Base-by-base conservation (phyloP, 2,888 invertebrate genomes). In the Eilema caniola region DNA sequence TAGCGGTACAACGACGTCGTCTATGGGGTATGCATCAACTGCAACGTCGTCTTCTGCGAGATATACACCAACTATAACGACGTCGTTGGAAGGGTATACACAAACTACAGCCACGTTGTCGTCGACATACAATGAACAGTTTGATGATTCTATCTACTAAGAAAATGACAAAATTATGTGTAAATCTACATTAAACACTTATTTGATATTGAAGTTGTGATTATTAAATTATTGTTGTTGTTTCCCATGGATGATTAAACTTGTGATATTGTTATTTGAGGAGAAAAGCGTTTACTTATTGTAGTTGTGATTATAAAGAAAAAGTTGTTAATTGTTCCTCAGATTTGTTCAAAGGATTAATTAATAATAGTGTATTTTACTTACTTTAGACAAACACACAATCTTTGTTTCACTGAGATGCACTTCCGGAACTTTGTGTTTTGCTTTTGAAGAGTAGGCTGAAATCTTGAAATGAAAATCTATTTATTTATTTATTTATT, bases 161-260 rank as follows among this genome's bases (percentile, higher is more conserved):
- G 70, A 70, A 71, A 71, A 71, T 67, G 62, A 63, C 71, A 71
- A 71, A 71, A 71, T 71, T 67, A 71, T 71, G 71, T 67, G 71
- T 60, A 71, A 71, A 71, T 70, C 31, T 33, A 33, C 31, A 33
- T 7, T 1, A 33, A 33, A 33, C 31, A 33, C 31, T 33, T 33
- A 33, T 33, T 33, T 33, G 31, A 33, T 33, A 33, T 33, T 33
- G 8, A 33, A 33, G 31, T 33, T 33, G 31, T 33, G 31, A 33
- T 33, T 3, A 33, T 33, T 33, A 33, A 33, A 33, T 33, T 33
- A 33, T 33, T 33, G 69, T 69, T 69, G 69, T 69, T 69, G 62
- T 69, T 69, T 69, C 69, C 63, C 64, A 69, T 69, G 69, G 63
- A 70, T 70, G 69, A 70, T 66, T 66, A 70, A 66, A 70, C 69